phyloP scores from a whole-genome alignment of 1,140 invertebrate genomes.

The Drosophila triauraria region DNA sequence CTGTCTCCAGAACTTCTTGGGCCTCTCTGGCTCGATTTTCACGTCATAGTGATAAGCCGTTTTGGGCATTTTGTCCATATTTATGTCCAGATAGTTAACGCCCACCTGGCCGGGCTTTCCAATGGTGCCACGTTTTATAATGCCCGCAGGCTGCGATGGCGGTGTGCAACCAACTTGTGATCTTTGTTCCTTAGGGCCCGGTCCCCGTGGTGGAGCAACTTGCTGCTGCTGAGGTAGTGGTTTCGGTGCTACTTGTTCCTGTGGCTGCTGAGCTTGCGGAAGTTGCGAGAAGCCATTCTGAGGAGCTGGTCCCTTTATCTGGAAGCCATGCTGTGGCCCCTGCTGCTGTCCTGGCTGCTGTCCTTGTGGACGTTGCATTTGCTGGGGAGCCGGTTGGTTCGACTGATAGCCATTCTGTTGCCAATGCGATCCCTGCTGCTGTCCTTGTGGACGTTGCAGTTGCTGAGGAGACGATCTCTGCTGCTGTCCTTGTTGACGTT shows the following conservation, averaged over 20 bases:
- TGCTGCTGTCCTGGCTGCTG: not conserved
- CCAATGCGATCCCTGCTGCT: not conserved
- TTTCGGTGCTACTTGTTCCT: not conserved
- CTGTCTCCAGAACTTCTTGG: constrained; percentile 85
- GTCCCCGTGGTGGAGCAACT: not conserved
- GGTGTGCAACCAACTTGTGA: too few relatives aligned
- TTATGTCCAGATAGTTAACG: constrained; percentile 87
- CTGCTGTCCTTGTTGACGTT: not conserved
- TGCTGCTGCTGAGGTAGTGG: not conserved
- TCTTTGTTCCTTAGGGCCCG: not conserved
- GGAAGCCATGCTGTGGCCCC: constrained; percentile 16
- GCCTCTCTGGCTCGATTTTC: constrained; percentile 85
- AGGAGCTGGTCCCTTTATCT: not conserved
- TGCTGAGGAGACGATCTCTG: too few relatives aligned
- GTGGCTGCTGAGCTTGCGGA: not conserved
- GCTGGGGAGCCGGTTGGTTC: not conserved
- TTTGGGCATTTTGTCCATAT: constrained; percentile 85
- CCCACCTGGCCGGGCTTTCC: constrained; percentile 85
- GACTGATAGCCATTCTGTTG: not conserved
- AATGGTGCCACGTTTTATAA: constrained; percentile 78
- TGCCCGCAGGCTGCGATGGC: constrained; percentile 11
- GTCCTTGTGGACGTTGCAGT: too few relatives aligned
- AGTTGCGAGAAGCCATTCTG: too few relatives aligned
- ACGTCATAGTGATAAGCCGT: constrained; percentile 87
- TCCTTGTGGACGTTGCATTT: not conserved